Evolutionary conservation across 2,797 vertebrate species (phyloP).

Genomic region (Pristis pectinata): DNA sequence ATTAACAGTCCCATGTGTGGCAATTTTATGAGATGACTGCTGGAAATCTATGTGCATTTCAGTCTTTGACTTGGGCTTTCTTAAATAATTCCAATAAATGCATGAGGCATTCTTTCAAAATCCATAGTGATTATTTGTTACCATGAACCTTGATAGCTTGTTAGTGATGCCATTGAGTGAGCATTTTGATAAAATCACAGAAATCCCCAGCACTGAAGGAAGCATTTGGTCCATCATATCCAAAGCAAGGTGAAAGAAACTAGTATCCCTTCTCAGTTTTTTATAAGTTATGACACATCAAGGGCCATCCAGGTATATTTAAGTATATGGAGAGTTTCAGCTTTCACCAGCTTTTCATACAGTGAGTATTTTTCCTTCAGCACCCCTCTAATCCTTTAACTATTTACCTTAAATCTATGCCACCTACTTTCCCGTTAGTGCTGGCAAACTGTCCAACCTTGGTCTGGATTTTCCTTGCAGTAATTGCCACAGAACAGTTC

Average conservation of each 20-base stretch:
- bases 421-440: neutral
- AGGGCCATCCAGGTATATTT: too few species aligned
- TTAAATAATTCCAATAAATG: neutral
- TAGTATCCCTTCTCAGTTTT: too few species aligned
- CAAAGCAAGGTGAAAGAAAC: too few species aligned
- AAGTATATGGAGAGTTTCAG: too few species aligned
- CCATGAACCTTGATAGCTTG: neutral
- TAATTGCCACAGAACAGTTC: neutral
- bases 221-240: too few species aligned
- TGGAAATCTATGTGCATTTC: neutral
- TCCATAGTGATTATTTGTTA: neutral
- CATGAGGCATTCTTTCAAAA: neutral
- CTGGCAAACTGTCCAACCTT: neutral
- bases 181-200: too few species aligned
- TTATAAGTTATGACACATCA: too few species aligned
- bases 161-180: neutral
- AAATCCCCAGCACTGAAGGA: too few species aligned
- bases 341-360: too few species aligned
- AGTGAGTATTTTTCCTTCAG: too few species aligned
- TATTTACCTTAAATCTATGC: too few species aligned
- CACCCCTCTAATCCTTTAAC: too few species aligned
- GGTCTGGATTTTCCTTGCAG: neutral
- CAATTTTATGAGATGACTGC: neutral
- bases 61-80: neutral
- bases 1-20: neutral